Evolutionary conservation across 2,888 invertebrate species (phyloP).

Genomic region (Harpalus rubripes): DNA sequence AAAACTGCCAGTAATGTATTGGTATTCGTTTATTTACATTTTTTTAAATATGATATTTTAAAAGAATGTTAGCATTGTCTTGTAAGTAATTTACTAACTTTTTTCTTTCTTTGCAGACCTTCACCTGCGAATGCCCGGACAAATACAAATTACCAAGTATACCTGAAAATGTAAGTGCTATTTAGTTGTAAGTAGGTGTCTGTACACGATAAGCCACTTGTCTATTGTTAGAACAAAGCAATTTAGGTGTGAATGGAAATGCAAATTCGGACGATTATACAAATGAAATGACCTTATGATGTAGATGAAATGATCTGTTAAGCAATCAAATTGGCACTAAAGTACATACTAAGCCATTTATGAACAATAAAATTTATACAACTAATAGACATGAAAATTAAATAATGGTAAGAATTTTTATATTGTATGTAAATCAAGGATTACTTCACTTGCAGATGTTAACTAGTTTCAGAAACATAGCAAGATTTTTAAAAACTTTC

Average conservation of each 20-base stretch:
- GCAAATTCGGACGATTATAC: slow-evolving; percentile 12
- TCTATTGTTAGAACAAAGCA: slow-evolving; percentile 48
- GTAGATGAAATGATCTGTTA: slow-evolving; percentile 30
- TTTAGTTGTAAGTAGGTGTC: neutral
- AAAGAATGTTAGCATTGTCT: no score
- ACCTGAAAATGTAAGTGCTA: slow-evolving; percentile 93
- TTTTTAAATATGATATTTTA: no score
- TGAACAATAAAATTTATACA: slow-evolving; percentile 6
- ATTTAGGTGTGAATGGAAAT: slow-evolving; percentile 45
- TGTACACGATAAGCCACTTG: neutral
- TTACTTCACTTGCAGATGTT: neutral
- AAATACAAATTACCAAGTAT: slow-evolving; percentile 94
- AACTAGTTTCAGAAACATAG: neutral
- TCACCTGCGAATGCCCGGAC: slow-evolving; percentile 88
- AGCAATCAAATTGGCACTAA: slow-evolving; percentile 13
- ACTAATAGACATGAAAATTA: neutral
- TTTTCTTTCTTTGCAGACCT: slow-evolving; percentile 82
- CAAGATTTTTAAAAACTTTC: neutral
- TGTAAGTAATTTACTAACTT: no score
- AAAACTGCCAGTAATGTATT: no score
- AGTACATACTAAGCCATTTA: slow-evolving; percentile 5
- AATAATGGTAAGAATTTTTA: neutral
- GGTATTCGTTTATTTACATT: no score
- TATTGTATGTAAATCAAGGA: neutral
- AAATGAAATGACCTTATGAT: slow-evolving; percentile 27